Conservation (phyloP, 2,888 invertebrate genomes). For the Tridacna crocea region DNA sequence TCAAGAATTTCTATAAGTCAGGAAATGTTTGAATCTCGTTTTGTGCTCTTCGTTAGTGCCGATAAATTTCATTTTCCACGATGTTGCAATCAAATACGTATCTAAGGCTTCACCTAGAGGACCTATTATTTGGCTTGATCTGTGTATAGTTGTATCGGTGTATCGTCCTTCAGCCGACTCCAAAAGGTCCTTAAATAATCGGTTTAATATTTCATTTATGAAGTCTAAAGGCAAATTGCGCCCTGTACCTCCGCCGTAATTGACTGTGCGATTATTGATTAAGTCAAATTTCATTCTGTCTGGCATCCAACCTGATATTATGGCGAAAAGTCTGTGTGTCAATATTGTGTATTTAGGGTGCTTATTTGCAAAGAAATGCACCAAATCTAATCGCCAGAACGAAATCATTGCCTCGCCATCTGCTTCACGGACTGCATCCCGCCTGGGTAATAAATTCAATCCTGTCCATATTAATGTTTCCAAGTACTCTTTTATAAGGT, state of each 20-base stretch:
- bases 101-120: too few species aligned
- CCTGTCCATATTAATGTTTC: constrained; percentile 56
- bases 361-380: constrained; percentile 48
- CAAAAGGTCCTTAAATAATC: constrained; percentile 50
- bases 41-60: too few species aligned
- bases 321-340: constrained; percentile 47
- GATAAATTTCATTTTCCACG: too few species aligned
- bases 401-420: constrained; percentile 64
- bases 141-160: constrained; percentile 35
- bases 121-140: constrained; percentile 12
- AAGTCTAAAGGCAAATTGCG: constrained; percentile 58
- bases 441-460: constrained; percentile 55
- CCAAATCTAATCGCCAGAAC: constrained; percentile 49
- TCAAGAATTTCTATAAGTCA: too few species aligned
- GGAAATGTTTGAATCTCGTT: too few species aligned
- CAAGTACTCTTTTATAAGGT: constrained; percentile 39
- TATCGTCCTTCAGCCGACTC: constrained; percentile 40
- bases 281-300: constrained; percentile 42
- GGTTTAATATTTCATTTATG: constrained; percentile 59
- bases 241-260: constrained; percentile 59
- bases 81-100: too few species aligned
- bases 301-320: constrained; percentile 52
- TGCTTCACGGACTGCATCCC: constrained; percentile 64
- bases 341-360: constrained; percentile 58
- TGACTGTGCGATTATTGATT: constrained; percentile 11